These are phyloP conservation scores for Steinernema feltiae DNA, from an alignment of 1,140 invertebrate genomes.

Conservation along the genomic window DNA sequence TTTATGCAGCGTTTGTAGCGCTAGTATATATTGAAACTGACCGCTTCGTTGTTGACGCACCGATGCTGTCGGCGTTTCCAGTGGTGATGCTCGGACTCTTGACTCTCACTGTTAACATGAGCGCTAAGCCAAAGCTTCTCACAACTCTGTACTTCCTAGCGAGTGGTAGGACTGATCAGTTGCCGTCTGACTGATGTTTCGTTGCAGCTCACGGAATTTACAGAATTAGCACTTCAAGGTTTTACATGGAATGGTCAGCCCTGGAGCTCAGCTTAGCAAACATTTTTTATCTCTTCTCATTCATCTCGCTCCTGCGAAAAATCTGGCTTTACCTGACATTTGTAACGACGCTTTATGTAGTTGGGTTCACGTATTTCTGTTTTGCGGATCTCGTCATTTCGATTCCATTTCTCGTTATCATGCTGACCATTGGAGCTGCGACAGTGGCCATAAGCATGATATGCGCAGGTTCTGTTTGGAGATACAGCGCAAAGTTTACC, in stretches of 20 bases:
- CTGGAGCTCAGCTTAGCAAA: background rate
- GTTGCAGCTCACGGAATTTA: conserved; percentile 9
- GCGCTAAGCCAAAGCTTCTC: conserved; percentile 1
- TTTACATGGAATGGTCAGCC: background rate
- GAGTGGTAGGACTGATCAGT: background rate
- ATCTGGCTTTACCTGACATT: background rate
- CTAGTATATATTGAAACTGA: background rate
- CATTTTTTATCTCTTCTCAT: conserved; percentile 10
- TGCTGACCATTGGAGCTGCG: background rate
- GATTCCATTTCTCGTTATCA: conserved; percentile 14
- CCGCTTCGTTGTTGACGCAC: background rate
- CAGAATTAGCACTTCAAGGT: background rate
- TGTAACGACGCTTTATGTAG: background rate
- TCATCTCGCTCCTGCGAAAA: background rate
- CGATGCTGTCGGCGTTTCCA: background rate
- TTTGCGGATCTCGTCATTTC: conserved; percentile 20
- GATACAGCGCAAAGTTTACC: background rate
- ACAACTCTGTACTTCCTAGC: conserved; percentile 5
- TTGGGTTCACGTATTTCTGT: conserved; percentile 9
- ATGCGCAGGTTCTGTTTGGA: background rate
- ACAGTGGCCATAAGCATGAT: background rate
- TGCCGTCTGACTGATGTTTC: background rate
- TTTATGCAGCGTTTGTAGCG: background rate
- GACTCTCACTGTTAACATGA: conserved; percentile 3
- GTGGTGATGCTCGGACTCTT: background rate